These are phyloP conservation scores for Allochrocebus solatus DNA, from an alignment of 2,797 vertebrate species.

Conservation along the genomic window DNA sequence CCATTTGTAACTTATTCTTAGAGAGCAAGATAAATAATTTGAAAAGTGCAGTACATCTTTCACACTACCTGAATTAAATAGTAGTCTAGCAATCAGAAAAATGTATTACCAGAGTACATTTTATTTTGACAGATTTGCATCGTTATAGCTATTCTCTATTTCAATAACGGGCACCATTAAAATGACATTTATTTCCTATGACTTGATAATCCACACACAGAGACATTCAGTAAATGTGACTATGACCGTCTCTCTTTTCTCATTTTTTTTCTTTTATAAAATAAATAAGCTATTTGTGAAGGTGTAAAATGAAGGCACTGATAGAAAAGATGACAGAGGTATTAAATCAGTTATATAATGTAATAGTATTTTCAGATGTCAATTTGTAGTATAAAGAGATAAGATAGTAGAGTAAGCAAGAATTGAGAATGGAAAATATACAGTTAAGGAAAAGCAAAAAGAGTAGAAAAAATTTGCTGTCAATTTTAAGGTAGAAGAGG, in stretches of 20 bases:
- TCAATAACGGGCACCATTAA: background rate
- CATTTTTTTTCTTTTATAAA: background rate
- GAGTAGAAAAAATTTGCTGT: background rate
- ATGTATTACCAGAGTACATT: background rate
- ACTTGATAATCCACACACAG: background rate
- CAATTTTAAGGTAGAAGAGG: background rate
- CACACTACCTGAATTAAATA: background rate
- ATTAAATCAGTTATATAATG: background rate
- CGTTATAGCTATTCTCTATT: background rate
- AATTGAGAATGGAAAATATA: background rate
- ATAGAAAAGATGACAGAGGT: background rate
- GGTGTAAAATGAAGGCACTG: background rate
- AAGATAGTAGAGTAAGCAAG: background rate
- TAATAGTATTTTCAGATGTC: background rate
- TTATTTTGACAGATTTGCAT: background rate
- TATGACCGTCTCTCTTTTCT: background rate
- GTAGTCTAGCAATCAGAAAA: background rate
- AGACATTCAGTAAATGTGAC: background rate
- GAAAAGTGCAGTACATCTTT: background rate
- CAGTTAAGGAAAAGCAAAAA: background rate
- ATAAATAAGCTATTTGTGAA: background rate
- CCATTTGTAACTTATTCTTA: background rate
- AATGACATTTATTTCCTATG: background rate
- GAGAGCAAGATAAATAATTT: background rate
- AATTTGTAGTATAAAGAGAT: background rate